phyloP scores from a whole-genome alignment of 2,797 vertebrate genomes.

The Chelonia mydas region DNA sequence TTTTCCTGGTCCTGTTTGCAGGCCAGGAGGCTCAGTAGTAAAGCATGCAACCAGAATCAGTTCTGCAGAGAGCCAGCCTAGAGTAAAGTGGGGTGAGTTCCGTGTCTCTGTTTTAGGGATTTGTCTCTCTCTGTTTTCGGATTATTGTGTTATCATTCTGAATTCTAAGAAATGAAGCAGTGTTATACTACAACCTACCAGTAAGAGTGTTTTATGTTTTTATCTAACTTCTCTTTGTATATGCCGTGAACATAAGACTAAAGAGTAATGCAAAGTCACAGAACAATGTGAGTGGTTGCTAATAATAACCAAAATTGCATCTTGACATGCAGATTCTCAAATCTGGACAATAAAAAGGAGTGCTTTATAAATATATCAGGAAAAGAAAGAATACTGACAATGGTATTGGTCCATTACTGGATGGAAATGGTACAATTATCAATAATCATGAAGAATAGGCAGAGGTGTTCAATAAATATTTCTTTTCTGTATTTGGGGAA shows the following conservation, averaged over 20 bases:
- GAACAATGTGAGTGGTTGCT: neutral
- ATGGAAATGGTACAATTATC: no score
- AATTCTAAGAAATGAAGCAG: neutral
- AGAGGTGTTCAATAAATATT: no score
- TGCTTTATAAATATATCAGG: no score
- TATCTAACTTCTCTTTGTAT: neutral
- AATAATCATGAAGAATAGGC: no score
- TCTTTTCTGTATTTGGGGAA: no score
- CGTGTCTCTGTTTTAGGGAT: neutral
- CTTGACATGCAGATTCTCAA: neutral
- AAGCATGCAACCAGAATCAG: no score
- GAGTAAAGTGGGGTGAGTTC: neutral
- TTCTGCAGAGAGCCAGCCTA: no score
- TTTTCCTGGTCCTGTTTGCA: no score
- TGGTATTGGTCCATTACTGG: no score
- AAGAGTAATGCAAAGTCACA: neutral
- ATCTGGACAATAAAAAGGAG: neutral
- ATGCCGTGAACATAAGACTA: neutral
- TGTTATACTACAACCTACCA: neutral
- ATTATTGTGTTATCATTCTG: neutral
- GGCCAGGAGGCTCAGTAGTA: no score
- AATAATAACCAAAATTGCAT: neutral
- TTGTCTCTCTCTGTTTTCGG: neutral
- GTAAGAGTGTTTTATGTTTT: neutral
- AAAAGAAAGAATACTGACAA: no score